Base-by-base conservation (phyloP, 2,113 vertebrate species). In the Perca fluviatilis region DNA sequence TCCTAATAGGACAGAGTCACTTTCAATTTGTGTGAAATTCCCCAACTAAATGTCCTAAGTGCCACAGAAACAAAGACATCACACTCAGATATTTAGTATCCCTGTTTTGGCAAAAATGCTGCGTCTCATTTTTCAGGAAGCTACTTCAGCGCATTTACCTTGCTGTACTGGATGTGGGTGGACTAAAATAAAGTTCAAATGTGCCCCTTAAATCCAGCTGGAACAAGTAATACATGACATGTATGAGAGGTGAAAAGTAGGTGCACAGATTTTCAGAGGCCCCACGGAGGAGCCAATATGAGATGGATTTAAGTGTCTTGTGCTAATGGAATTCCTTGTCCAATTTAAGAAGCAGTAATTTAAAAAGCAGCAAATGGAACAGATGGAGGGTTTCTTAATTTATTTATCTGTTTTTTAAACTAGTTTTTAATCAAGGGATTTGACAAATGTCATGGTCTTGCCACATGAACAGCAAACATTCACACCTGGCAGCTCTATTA, bases 181-280 rank as follows among this genome's bases (percentile, higher is more conserved):
- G 74, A 86, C 68, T 49, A 51, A 79, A 82, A 57, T 6, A 75
- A 80, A 89, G 82, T 61, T 80, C 40, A 80, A 74, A 84, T 72
- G 64, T 53, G 58, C 64, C 54, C 60, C 71, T 82, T 87, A 77
- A 85, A 90, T 89, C 69, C 69, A 89, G 63, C 63, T 70, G 66
- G 73, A 88, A 86, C 80, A 69, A 84, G 80, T 62, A 87, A 80
- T 50, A 65, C 76, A 30, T 74, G 27, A 25, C 69, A 33, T 67
- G 49, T 61, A 72, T 78, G 61, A 76, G 49, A 78, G 72, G n/a
- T 82, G 75, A 79, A 87, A 84, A 80, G 23, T 53, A 56, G 73
- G 66, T 73, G 57, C 19, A 40, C n/a, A 16, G 60, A 80, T 80
- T 87, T 79, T 66, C 33, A 33, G 70, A 66, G 68, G 75, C n/a